Evolutionary conservation across 2,113 vertebrate genomes (phyloP), one percentile per base, ranked within the genome.

Genomic region (Strix aluco): DNA sequence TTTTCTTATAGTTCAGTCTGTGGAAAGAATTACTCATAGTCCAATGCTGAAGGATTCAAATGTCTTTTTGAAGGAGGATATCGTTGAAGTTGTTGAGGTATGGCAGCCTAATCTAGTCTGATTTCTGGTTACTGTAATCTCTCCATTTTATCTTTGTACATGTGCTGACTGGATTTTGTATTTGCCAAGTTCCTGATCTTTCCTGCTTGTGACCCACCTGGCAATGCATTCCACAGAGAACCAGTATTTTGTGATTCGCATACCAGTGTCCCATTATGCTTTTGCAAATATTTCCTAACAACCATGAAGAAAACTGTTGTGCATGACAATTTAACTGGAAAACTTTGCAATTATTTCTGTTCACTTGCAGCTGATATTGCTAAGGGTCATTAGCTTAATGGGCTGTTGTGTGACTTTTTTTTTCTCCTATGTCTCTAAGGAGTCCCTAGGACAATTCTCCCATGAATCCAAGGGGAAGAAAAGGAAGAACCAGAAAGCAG

Each of bases 351-450:
- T 94, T 96, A 88, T 73, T 94, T 94, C 54, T 92, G 21, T 92
- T 96, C 90, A 82, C 42, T 95, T 90, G 46, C 66, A 66, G 74
- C 51, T 8, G 11, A 1, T 92, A 57, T 78, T 47, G n/a, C 85
- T 81, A 73, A 90, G 58, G 38, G 62, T 90, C 88, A 70, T 93
- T 94, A 92, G 67, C 74, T 73, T 96, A 96, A 94, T 94, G 85
- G 82, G n/a, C 58, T 90, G 46, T 62, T 91, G 52, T 66, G 6
- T 1, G 6, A 26, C 32, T 36, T 74, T 59, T 91, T 91, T 75
- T 74, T 40, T 42, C 29, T 49, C 7, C 12, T 3, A 0, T 3
- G 1, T 88, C 47, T 95, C 81, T 73, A 20, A 63, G 86, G 46
- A 67, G 54, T 88, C 63, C 59, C 21, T 94, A 80, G 88, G 67